Conservation (phyloP, 2,888 invertebrate genomes). For the Cremastinae sp. region DNA sequence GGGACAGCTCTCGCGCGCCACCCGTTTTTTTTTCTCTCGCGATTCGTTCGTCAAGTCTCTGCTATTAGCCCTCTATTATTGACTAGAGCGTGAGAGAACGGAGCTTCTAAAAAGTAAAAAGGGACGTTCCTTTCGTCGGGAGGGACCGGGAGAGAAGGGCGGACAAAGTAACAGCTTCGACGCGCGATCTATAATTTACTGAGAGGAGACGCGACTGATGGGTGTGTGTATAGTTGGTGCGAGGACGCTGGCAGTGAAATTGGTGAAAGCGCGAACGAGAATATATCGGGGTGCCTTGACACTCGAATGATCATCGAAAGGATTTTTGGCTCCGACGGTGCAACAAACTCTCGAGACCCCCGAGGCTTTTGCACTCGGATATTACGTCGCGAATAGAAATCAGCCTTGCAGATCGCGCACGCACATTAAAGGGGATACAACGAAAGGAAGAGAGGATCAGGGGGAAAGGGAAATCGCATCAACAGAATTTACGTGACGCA, state of each 20-base stretch:
- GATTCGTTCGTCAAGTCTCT: too few species aligned
- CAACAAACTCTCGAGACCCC: conserved; percentile 16
- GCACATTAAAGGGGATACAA: conserved; percentile 6
- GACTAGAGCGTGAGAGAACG: conserved; percentile 10
- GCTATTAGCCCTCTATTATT: too few species aligned
- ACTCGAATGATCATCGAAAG: conserved; percentile 33
- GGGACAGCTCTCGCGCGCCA: conserved; percentile 8
- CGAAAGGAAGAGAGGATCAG: conserved; percentile 22
- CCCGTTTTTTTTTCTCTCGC: too few species aligned
- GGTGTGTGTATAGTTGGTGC: conserved; percentile 54
- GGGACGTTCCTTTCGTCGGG: too few species aligned
- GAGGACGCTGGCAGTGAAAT: conserved; percentile 18
- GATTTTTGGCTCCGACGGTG: conserved; percentile 33
- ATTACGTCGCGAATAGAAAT: conserved; percentile 72
- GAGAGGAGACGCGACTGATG: conserved; percentile 51
- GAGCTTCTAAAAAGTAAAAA: conserved; percentile 8
- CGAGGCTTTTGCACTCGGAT: conserved; percentile 70
- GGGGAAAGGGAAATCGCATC: conserved; percentile 30
- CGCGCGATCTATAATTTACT: conserved; percentile 65
- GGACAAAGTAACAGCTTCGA: conserved; percentile 25
- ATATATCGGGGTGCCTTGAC: conserved; percentile 40
- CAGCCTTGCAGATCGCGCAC: conserved; percentile 47
- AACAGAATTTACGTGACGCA: conserved; percentile 57
- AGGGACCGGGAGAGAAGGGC: conserved; percentile 24
- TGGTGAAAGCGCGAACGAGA: conserved; percentile 4